Conservation (phyloP, 2,797 vertebrate species). For the Poliocrania exsul region DNA sequence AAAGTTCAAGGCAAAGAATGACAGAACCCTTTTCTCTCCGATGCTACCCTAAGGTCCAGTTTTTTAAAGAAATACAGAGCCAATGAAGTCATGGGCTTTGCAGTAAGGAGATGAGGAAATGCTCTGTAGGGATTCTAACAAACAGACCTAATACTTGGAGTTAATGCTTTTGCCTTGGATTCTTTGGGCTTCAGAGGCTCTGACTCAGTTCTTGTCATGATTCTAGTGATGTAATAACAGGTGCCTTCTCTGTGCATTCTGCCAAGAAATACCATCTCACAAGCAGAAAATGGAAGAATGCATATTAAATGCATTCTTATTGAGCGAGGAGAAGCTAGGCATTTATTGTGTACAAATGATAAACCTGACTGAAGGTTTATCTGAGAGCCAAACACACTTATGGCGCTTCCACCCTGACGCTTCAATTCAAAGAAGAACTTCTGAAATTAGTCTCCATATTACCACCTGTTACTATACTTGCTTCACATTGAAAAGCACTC, state of each 20-base stretch:
- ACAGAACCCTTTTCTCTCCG: background rate
- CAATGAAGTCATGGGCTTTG: background rate
- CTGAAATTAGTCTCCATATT: background rate
- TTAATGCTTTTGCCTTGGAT: background rate
- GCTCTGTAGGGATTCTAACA: background rate
- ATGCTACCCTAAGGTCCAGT: background rate
- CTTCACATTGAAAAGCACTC: fast-evolving
- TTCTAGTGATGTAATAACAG: slow-evolving; percentile 38
- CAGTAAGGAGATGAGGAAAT: background rate
- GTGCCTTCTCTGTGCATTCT: slow-evolving; percentile 23
- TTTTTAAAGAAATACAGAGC: background rate
- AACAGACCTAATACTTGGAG: background rate
- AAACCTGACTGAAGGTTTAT: background rate
- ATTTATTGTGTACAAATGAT: background rate
- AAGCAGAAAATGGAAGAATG: background rate
- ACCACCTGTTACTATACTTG: background rate
- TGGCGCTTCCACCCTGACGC: background rate
- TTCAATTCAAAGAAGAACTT: background rate
- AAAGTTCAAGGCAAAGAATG: background rate
- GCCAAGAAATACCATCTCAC: slow-evolving; percentile 25
- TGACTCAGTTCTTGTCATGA: slow-evolving; percentile 17
- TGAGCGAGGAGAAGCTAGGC: background rate
- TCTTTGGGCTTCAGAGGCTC: background rate
- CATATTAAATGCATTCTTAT: background rate
- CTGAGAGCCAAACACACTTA: background rate